These are phyloP conservation scores for Chalcosyrphus nemorum DNA, from an alignment of 2,888 invertebrate genomes.

Conservation along the genomic window DNA sequence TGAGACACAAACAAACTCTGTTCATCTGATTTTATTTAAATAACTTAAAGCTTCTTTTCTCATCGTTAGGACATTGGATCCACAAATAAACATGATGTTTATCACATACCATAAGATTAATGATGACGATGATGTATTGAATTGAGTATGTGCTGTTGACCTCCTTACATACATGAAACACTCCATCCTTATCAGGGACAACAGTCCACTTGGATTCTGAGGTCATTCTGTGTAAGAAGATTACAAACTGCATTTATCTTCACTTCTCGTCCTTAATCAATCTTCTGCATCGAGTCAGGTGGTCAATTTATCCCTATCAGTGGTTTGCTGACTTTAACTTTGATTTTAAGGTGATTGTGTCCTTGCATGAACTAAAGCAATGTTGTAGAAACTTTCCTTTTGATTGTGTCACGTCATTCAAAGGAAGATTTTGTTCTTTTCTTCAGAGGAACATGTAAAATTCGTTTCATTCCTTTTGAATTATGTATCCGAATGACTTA, in stretches of 20 bases:
- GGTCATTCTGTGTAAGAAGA: neutral
- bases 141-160: neutral
- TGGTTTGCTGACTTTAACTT: neutral
- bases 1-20: too few relatives aligned
- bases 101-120: neutral
- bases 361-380: too few relatives aligned
- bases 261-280: conserved; percentile 7
- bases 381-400: too few relatives aligned
- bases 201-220: too few relatives aligned
- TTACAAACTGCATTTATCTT: conserved; percentile 11
- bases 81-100: neutral
- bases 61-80: neutral
- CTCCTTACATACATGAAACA: neutral
- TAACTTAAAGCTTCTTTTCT: neutral
- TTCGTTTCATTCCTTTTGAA: too few relatives aligned
- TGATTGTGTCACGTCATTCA: too few relatives aligned
- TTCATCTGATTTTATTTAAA: too few relatives aligned
- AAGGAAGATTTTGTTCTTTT: too few relatives aligned
- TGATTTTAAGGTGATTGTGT: neutral
- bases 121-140: neutral
- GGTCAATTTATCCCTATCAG: neutral
- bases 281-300: neutral
- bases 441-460: too few relatives aligned
- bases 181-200: neutral
- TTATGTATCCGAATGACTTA: too few relatives aligned